Evolutionary conservation across 2,888 invertebrate species (phyloP), one percentile per base, ranked within the genome.

Genomic region (Drosophila kambysellisi): DNA sequence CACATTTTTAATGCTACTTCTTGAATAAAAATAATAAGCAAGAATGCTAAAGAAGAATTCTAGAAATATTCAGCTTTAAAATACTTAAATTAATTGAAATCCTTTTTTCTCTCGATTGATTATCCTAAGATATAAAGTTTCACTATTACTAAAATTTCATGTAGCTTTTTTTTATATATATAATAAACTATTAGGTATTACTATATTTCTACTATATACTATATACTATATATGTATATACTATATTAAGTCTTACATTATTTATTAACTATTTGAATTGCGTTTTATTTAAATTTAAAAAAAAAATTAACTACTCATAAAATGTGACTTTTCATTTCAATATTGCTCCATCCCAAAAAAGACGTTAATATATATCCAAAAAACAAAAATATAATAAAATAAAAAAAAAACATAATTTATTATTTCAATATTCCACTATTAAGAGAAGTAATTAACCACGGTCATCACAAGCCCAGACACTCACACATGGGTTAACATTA

Each of bases 401-500:
- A 25, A 25, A 25, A 25, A 25, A 12, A 43, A 20, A 11, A 3
- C 1, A 7, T 20, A 7, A 15, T 25, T 25, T 25, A 25, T 25
- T 7, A 2, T 46, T 12, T 15, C 4, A 46, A 8, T 46, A 12
- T 20, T 20, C 0, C 20, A 46, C 7, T 1, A 15, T 15, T 20
- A 20, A 15, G 20, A 20, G 0, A 2, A 12, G 12, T 12, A 1
- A 3, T 43, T 39, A 39, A 12, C 3, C 25, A 8, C 11, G n/a
- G n/a, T 25, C 33, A 32, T n/a, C 15, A 17, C 30, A 32, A n/a
- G 41, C 41, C 25, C n/a, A 20, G 25, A 4, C 12, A 7, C 15
- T 11, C 56, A 20, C 64, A 20, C 12, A 32, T 74, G 83, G 88
- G 82, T 88, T 84, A 84, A 83, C 0, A 0, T n/a, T 33, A 0